phyloP scores from a whole-genome alignment of 2,888 invertebrate genomes.

The Mesorhabditis spiculigera region DNA sequence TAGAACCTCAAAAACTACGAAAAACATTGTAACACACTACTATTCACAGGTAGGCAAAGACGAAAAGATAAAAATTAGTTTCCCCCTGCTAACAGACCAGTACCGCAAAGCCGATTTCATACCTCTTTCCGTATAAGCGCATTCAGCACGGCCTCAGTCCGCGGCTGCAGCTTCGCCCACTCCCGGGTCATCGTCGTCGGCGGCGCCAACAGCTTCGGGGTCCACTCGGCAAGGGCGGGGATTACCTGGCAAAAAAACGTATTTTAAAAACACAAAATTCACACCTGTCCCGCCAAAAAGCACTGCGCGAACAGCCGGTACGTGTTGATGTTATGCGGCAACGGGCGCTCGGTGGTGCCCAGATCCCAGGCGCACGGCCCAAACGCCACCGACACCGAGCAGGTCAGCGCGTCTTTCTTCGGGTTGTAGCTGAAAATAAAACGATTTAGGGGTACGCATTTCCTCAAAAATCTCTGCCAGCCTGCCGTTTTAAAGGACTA shows the following conservation, averaged over 20 bases:
- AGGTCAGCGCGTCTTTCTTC: constrained; percentile 72
- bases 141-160: constrained; percentile 74
- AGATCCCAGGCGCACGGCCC: constrained; percentile 78
- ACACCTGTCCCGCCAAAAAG: constrained; percentile 77
- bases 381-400: constrained; percentile 72
- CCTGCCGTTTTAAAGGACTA: background rate
- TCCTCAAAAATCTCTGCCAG: background rate
- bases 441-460: background rate
- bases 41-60: background rate
- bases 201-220: constrained; percentile 71
- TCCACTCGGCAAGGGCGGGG: constrained; percentile 71
- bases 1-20: background rate
- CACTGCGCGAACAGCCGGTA: constrained; percentile 83
- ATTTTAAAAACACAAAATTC: background rate
- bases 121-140: constrained; percentile 70
- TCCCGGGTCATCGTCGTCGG: constrained; percentile 80
- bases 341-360: constrained; percentile 61
- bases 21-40: background rate
- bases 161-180: constrained; percentile 82
- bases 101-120: constrained; percentile 32
- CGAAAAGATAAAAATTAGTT: background rate
- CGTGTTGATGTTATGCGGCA: constrained; percentile 64
- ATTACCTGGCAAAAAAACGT: constrained; percentile 12
- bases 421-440: constrained; percentile 66
- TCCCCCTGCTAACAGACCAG: constrained; percentile 4